Conservation (phyloP, 2,888 invertebrate genomes). For the Homarus gammarus region DNA sequence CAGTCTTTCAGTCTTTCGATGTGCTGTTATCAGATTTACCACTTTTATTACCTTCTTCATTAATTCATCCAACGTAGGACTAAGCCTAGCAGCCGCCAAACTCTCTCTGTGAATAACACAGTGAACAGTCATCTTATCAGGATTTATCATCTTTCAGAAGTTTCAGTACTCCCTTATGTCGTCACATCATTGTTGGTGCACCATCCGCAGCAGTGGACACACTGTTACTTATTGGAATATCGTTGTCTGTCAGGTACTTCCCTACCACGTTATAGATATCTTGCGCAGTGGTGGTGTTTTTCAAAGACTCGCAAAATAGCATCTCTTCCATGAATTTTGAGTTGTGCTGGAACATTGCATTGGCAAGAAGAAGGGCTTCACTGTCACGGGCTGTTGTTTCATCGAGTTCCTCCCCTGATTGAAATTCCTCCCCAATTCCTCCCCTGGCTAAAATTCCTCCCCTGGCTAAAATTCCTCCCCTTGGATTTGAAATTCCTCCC, state of each 20-base stretch:
- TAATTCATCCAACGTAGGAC: background rate
- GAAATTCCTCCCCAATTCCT: no score
- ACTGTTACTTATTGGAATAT: background rate
- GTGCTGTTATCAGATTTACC: background rate
- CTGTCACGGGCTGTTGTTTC: background rate
- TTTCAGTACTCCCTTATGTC: background rate
- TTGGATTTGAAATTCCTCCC: no score
- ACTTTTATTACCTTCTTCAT: background rate
- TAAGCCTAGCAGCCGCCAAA: no score
- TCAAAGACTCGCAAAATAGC: conserved; percentile 11
- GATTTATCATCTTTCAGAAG: conserved; percentile 3
- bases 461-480: no score
- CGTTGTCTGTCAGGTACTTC: background rate
- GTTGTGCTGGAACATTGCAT: conserved; percentile 23
- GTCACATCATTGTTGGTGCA: background rate
- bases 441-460: no score
- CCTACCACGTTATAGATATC: background rate
- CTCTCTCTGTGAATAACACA: conserved; percentile 6
- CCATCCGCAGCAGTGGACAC: conserved; percentile 6
- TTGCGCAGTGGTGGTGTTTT: background rate
- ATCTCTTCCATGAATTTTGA: conserved; percentile 35
- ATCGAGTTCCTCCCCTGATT: background rate
- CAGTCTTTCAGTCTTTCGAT: background rate
- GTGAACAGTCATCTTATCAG: background rate
- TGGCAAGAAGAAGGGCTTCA: conserved; percentile 5